Conservation (phyloP, 2,888 invertebrate species). For the Baronia brevicornis region DNA sequence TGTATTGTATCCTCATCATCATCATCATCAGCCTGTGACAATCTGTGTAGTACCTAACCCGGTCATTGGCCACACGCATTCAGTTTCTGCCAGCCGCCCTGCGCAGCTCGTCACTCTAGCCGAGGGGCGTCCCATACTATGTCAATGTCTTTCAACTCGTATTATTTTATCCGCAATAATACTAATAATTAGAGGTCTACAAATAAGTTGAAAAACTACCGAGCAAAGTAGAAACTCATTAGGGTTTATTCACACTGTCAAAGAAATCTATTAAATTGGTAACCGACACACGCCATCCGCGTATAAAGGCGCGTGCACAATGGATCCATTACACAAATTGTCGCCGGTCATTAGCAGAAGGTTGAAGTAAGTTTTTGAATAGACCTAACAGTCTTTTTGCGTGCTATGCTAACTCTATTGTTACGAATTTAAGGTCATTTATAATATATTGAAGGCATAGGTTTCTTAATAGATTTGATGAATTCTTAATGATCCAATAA, state of each 20-base stretch:
- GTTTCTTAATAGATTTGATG: constrained; percentile 5
- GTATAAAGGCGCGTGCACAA: constrained; percentile 59
- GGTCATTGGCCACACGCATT: too few relatives aligned
- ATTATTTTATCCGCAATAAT: too few relatives aligned
- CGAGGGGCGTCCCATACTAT: too few relatives aligned
- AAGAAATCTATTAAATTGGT: constrained; percentile 46
- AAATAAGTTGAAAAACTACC: too few relatives aligned
- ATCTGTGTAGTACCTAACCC: too few relatives aligned
- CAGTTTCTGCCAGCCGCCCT: too few relatives aligned
- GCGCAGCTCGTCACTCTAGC: too few relatives aligned
- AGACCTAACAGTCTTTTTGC: constrained; percentile 61
- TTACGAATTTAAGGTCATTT: constrained; percentile 30
- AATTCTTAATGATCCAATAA: too few relatives aligned
- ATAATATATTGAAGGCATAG: constrained; percentile 18
- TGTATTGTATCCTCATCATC: too few relatives aligned
- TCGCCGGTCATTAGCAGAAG: constrained; percentile 44
- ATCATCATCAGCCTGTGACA: too few relatives aligned
- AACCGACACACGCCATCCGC: constrained; percentile 55
- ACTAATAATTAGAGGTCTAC: too few relatives aligned
- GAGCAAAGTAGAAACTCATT: constrained; percentile 52
- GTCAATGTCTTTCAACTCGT: too few relatives aligned
- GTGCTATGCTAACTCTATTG: constrained; percentile 37
- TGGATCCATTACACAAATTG: constrained; percentile 71
- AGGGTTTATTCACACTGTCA: constrained; percentile 38
- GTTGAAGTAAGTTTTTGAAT: constrained; percentile 22